Evolutionary conservation across 2,888 invertebrate genomes (phyloP).

Genomic region (Plebejus anna): DNA sequence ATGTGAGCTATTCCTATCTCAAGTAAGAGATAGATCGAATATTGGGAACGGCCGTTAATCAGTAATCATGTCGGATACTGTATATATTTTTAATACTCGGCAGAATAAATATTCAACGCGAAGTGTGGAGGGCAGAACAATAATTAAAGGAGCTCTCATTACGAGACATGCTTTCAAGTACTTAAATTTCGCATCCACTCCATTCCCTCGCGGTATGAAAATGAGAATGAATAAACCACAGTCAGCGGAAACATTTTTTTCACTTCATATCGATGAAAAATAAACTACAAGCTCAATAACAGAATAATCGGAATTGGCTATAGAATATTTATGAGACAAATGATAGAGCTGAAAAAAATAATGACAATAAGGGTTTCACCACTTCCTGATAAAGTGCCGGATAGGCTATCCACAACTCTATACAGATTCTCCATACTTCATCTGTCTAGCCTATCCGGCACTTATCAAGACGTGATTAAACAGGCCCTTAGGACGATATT

Average conservation of each 20-base stretch:
- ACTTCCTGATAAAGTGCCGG: no score
- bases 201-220: background rate
- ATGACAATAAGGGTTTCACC: background rate
- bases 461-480: no score
- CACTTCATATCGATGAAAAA: background rate
- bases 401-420: no score
- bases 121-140: background rate
- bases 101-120: background rate
- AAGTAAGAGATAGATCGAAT: no score
- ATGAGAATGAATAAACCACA: background rate
- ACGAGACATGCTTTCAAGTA: constrained; percentile 15
- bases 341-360: background rate
- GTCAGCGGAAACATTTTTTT: background rate
- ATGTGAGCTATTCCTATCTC: no score
- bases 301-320: background rate
- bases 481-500: no score
- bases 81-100: background rate
- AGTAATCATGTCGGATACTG: background rate
- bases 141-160: constrained; percentile 23
- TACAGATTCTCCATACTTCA: no score
- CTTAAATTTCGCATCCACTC: constrained; percentile 4
- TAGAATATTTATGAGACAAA: background rate
- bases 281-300: background rate
- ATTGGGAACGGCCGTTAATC: no score
- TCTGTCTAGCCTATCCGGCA: no score